These are phyloP conservation scores for Chiloscyllium plagiosum DNA, from an alignment of 2,113 vertebrate genomes.

Conservation along the genomic window DNA sequence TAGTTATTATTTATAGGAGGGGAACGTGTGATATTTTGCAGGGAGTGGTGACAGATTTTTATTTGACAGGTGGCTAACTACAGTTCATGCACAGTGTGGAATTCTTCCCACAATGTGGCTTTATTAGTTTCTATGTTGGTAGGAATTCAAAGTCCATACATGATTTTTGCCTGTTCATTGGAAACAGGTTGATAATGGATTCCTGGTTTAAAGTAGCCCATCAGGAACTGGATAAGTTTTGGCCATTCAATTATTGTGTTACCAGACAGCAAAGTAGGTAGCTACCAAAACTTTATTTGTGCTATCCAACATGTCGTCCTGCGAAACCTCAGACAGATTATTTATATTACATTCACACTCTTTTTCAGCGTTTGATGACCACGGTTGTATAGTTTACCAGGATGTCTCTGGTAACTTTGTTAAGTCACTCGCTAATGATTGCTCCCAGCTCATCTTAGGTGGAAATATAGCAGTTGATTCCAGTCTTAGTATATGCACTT, in stretches of 20 bases:
- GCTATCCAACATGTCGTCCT: neutral
- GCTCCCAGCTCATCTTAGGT: neutral
- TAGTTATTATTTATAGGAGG: neutral
- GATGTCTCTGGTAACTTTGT: neutral
- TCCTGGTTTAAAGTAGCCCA: neutral
- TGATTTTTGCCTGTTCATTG: neutral
- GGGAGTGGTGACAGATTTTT: neutral
- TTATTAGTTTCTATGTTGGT: neutral
- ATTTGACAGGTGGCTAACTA: neutral
- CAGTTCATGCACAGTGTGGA: neutral
- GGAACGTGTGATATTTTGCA: neutral
- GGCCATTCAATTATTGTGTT: neutral
- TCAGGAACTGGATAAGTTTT: neutral
- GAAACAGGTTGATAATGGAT: neutral
- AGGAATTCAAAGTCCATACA: neutral
- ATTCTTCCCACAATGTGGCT: neutral
- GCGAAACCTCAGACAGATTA: neutral
- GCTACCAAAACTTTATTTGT: neutral
- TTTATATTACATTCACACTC: neutral
- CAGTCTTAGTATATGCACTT: neutral
- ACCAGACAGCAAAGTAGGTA: neutral
- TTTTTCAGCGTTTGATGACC: neutral
- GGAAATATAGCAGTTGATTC: neutral
- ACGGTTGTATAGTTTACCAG: neutral
- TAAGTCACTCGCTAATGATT: neutral